Base-by-base conservation (phyloP, 2,113 vertebrate genomes). In the Protomyctophum bolini region DNA sequence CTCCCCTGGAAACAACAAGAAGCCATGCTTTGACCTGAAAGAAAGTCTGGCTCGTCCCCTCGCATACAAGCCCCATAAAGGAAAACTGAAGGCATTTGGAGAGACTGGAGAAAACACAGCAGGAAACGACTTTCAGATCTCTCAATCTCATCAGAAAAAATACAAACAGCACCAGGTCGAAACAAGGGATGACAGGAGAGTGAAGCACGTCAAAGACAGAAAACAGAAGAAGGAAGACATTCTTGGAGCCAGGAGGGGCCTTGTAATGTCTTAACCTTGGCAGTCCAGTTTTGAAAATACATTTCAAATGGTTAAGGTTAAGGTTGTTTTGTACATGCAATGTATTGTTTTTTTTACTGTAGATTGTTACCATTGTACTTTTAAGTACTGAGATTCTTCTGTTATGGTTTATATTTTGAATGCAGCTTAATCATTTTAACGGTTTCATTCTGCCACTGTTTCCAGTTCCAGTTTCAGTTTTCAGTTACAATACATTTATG, bases 11-110 rank as follows among this genome's bases (percentile, higher is more conserved):
- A 82, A 90, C 0, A 89, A 89, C 4, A 98, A 93, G 86, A 98
- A 96, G 79, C 70, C 83, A 1, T 56, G 15, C 0, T 99, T 99
- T 89, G 95, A 99, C 77, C 93, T 98, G 73, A 93, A 98, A 92
- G 96, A 94, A 46, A 99, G 98, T 78, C 93, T 99, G 73, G 93
- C 96, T 4, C 94, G 94, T 54, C 95, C 96, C 0, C 96, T 98
- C 72, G 57, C 45, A 21, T 99, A 99, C 78, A 94, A 96, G 81
- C 98, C 98, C 14, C 96, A 99, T 50, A 95, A 89, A 98, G 97
- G 97, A 63, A 97, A 95, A 82, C 92, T 98, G 77, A 97, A 96
- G 84, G 93, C 94, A 0, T 97, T 96, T 85, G 94, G 83, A 64
- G 92, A 91, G 6, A 3, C 7, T 10, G 93, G 95, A 74, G 95